Evolutionary conservation across 2,888 invertebrate species (phyloP).

Genomic region (Odontocerum albicorne): DNA sequence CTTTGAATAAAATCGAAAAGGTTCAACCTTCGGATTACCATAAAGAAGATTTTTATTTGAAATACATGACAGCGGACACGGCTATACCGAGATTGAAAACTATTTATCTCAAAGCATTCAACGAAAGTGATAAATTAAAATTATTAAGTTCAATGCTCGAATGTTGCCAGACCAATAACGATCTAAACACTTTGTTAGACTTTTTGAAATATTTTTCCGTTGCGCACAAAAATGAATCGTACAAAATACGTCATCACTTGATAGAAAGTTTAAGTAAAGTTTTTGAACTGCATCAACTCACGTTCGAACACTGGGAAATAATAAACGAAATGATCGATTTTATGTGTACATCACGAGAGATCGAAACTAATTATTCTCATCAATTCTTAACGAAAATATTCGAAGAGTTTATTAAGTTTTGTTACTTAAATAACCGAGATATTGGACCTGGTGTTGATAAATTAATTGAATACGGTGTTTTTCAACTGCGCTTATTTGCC

Average conservation of each 20-base stretch:
- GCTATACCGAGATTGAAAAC: conserved; percentile 24
- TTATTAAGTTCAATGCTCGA: conserved; percentile 40
- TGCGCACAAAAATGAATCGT: conserved; percentile 42
- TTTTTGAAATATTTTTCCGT: conserved; percentile 39
- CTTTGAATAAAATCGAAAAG: conserved; percentile 19
- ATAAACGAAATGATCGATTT: conserved; percentile 39
- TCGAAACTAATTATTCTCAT: conserved; percentile 12
- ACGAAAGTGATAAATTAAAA: conserved; percentile 26
- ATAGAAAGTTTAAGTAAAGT: conserved; percentile 28
- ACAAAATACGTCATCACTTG: conserved; percentile 30
- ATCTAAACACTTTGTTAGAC: conserved; percentile 39
- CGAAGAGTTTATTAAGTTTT: conserved; percentile 22
- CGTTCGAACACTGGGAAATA: conserved; percentile 39
- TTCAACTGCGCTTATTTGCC: too few species aligned
- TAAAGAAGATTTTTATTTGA: conserved; percentile 26
- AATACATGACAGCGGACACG: conserved; percentile 12
- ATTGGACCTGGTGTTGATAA: conserved; percentile 20
- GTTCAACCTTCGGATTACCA: not conserved
- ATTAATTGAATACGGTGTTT: conserved; percentile 23
- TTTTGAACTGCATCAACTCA: conserved; percentile 38
- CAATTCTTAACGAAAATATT: conserved; percentile 38
- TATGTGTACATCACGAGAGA: conserved; percentile 26
- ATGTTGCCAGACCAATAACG: conserved; percentile 42
- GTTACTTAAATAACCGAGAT: conserved; percentile 14
- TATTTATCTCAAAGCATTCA: conserved; percentile 20